These are phyloP conservation scores for Tipula confusa DNA, from an alignment of 2,888 invertebrate genomes.

Conservation along the genomic window DNA sequence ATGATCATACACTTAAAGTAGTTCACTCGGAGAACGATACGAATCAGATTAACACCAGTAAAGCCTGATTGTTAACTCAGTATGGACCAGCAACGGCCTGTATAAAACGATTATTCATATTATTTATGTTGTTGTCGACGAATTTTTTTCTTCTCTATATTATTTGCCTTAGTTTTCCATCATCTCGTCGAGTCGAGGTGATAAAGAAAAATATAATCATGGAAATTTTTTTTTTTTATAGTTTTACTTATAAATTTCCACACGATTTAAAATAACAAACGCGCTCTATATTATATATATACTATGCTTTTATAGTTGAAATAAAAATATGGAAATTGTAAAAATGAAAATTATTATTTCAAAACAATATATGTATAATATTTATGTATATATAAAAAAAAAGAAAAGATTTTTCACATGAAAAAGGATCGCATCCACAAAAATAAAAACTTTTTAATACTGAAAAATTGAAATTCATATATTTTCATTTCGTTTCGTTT, in stretches of 20 bases:
- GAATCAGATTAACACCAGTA: no score
- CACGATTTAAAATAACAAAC: constrained; percentile 3
- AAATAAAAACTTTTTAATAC: neutral
- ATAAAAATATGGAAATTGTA: constrained; percentile 3
- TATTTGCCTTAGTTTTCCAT: neutral
- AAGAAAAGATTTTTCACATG: neutral
- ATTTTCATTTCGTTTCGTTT: neutral
- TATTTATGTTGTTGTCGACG: no score
- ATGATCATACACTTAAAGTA: no score
- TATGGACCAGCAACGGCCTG: no score
- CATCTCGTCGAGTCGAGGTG: constrained; percentile 1
- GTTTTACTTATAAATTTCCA: neutral
- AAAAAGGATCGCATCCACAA: neutral
- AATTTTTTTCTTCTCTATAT: no score
- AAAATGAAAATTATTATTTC: constrained; percentile 14
- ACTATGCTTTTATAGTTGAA: no score
- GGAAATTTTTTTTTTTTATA: neutral
- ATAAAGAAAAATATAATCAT: neutral
- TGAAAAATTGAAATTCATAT: constrained; percentile 25
- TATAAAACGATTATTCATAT: no score
- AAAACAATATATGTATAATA: neutral
- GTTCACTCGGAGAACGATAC: no score
- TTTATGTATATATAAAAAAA: no score
- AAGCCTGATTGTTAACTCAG: no score
- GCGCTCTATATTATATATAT: neutral